Evolutionary conservation across 2,797 vertebrate genomes (phyloP).

Genomic region (Stomatorhinus walkeri): DNA sequence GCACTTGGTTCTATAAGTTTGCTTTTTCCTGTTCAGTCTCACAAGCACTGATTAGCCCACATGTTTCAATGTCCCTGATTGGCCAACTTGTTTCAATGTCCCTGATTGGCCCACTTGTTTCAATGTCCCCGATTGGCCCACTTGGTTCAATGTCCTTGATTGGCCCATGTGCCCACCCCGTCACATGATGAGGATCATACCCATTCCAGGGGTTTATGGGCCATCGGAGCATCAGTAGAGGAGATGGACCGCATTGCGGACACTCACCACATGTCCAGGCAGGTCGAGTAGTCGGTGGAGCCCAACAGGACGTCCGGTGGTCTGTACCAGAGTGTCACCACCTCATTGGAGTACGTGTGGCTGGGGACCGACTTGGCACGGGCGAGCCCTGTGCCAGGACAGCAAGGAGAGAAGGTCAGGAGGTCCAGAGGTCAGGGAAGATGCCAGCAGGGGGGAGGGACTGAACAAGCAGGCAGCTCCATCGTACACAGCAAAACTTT

Average conservation of each 20-base stretch:
- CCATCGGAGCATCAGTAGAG: background rate
- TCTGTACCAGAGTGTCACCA: conserved; percentile 94
- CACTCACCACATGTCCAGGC: conserved; percentile 94
- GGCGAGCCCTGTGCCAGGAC: conserved; percentile 72
- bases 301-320: conserved; percentile 93
- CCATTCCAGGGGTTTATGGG: background rate
- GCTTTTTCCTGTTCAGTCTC: background rate
- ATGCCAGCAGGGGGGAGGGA: background rate
- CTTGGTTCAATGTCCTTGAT: background rate
- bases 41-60: background rate
- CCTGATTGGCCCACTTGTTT: too few relatives aligned
- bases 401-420: background rate
- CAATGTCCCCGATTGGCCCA: background rate
- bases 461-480: background rate
- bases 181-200: background rate
- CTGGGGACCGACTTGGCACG: conserved; percentile 93
- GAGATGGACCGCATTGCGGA: background rate
- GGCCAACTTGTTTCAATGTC: too few relatives aligned
- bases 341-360: conserved; percentile 96
- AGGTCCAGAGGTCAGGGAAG: background rate
- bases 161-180: background rate
- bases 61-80: background rate
- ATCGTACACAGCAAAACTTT: background rate
- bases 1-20: background rate
- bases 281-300: conserved; percentile 95